phyloP scores from a whole-genome alignment of 2,888 invertebrate genomes.

The Xestoiulus laeticollis region DNA sequence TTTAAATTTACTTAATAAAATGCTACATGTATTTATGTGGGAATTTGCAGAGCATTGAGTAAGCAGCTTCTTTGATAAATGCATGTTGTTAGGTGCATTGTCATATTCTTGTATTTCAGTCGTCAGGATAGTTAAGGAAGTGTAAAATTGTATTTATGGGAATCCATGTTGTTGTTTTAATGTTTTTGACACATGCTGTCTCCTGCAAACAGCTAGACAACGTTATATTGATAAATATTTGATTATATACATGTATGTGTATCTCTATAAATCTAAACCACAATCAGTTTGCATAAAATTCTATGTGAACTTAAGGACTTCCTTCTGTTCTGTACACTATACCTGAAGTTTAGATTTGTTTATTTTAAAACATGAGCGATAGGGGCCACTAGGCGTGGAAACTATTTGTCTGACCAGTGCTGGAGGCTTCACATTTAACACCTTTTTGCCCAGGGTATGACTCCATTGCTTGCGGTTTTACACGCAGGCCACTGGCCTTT shows the following conservation, averaged over 20 bases:
- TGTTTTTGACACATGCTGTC: not conserved
- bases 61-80: too few species aligned
- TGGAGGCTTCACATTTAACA: not conserved
- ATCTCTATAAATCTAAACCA: not conserved
- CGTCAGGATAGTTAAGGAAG: too few species aligned
- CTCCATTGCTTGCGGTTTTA: not conserved
- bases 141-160: too few species aligned
- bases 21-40: too few species aligned
- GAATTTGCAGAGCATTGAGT: too few species aligned
- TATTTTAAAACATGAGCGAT: not conserved
- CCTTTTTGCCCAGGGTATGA: conserved; percentile 23
- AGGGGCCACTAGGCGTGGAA: conserved; percentile 31
- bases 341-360: not conserved
- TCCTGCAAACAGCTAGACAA: not conserved
- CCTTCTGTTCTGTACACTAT: too few species aligned
- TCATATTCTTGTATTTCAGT: too few species aligned
- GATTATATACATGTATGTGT: not conserved
- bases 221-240: not conserved
- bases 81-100: too few species aligned
- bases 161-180: not conserved
- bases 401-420: not conserved
- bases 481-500: conserved; percentile 41
- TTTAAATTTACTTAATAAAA: too few species aligned
- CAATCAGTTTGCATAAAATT: not conserved
- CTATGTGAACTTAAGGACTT: too few species aligned